Base-by-base conservation (phyloP, 2,888 invertebrate genomes). In the Habrosyne pyritoides region DNA sequence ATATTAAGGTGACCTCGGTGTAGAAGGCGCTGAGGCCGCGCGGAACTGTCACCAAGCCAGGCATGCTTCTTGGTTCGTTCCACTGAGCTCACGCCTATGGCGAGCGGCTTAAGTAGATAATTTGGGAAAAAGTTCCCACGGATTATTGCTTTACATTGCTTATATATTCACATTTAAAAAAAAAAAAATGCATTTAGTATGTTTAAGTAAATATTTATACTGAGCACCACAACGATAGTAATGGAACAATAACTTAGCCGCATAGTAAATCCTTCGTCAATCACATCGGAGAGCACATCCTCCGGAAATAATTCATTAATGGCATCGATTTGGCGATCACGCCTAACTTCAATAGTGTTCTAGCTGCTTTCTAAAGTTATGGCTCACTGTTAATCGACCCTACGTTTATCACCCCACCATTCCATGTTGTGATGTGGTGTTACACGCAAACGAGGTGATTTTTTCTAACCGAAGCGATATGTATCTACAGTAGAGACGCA, bases 51-150 rank as follows among this genome's bases (percentile, higher is more conserved):
- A 84, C 85, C 88, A 84, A 83, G 74, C 71, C 63, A 78, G 67
- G 83, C 88, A 86, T 88, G 91, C 72, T 72, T 73, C 61, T 71
- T 80, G 71, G 71, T 91, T 90, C 87, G 90, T 87, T 87, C 87
- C 90, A 83, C 83, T 73, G 69, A 75, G 69, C 73, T 75, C 77
- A 77, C 73, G 79, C 73, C 77, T 81, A 75, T 76, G 74, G 73
- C 67, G 66, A 57, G 60, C 67, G 60, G 56, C 42, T 42, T 42
- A 42, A 42, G n/a, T 2, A 4, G n/a, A 2, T 8, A 42, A 42
- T 18, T 14, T 42, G 42, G 42, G 42, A 18, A 42, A 18, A 14
- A 18, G 18, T 42, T 42, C 42, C 42, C 42, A 42, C 42, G 42
- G 18, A 18, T 18, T 42, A 8, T 6, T 8, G 8, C 18, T 2